Base-by-base conservation (phyloP, 2,113 vertebrate species). In the Climacteris rufus region DNA sequence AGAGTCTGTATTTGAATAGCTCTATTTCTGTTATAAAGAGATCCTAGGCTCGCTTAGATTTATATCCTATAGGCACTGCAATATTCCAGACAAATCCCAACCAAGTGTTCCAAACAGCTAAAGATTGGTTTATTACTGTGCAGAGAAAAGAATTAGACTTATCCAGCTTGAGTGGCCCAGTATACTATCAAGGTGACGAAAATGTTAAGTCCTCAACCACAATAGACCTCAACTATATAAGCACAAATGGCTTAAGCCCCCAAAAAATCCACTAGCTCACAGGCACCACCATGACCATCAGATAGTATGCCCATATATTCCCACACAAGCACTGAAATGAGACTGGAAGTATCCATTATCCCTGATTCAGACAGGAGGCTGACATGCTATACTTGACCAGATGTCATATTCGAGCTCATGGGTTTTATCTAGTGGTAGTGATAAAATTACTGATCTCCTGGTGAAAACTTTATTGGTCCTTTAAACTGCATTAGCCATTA, bases 401-500 rank as follows among this genome's bases (percentile, higher is more conserved):
- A 90, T 95, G 92, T 71, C 71, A 10, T 53, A 71, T 33, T 85
- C 72, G 57, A 77, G 13, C 61, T 80, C 49, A 65, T 63, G 74
- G 61, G 54, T 31, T 54, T 68, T 70, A 87, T 63, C 76, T 81
- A 64, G 45, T 3, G 2, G 20, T 45, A 49, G 56, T 84, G 76
- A 87, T 92, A 92, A 96, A 96, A 89, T 68, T 85, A 92, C 80
- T 71, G 64, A 82, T 93, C 80, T 84, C 37, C 42, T 69, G 52
- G 60, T 84, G 88, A 88, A 54, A 83, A 90, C 13, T 90, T 37
- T 53, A 57, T 79, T 54, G 69, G 65, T 91, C n/a, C 86, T 89
- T 90, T 79, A 87, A 96, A 71, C 31, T 89, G 64, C 85, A 81
- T 93, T 83, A 93, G 47, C 83, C 89, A 92, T 81, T 87, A 82